Percentiles rank a stretch among this genome's conserved stretches.
phyloP scores from a whole-genome alignment of 2,888 invertebrate species.

The Hecatera dysodea region DNA sequence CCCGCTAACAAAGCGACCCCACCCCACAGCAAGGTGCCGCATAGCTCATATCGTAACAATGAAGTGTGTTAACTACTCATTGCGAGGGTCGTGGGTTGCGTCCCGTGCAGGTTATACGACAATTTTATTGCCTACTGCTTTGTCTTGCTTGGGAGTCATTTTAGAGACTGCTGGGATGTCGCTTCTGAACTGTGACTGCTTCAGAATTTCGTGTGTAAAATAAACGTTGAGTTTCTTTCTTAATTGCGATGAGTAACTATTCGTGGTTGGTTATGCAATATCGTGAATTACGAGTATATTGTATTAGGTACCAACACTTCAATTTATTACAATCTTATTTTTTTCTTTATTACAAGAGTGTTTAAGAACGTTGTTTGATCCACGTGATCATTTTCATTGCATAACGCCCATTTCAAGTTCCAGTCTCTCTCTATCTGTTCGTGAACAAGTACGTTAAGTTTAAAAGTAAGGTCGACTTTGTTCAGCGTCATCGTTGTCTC shows the following conservation, averaged over 20 bases:
- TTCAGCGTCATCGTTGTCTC: too few species aligned
- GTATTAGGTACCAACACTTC: neutral
- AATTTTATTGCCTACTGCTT: slow-evolving; percentile 50
- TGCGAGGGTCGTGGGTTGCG: slow-evolving; percentile 61
- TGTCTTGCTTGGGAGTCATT: slow-evolving; percentile 42
- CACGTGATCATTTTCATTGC: neutral
- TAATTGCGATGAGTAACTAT: neutral
- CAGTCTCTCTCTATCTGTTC: too few species aligned
- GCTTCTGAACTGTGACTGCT: slow-evolving; percentile 19
- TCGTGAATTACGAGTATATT: neutral
- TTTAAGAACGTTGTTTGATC: neutral
- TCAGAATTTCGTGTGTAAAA: slow-evolving; percentile 3
- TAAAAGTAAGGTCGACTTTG: neutral
- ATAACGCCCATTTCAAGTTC: neutral
- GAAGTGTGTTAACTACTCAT: slow-evolving; percentile 66
- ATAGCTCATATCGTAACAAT: slow-evolving; percentile 67
- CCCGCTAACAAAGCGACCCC: slow-evolving; percentile 44
- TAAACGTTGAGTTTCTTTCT: slow-evolving; percentile 11
- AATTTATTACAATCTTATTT: neutral
- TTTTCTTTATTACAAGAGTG: neutral
- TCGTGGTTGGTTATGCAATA: neutral
- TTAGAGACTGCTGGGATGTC: slow-evolving; percentile 37
- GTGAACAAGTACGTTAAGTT: neutral
- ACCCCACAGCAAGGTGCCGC: slow-evolving; percentile 51
- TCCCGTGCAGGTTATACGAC: slow-evolving; percentile 55